Base-by-base conservation (phyloP, 1,140 invertebrate species). In the Neodiprion lecontei region DNA sequence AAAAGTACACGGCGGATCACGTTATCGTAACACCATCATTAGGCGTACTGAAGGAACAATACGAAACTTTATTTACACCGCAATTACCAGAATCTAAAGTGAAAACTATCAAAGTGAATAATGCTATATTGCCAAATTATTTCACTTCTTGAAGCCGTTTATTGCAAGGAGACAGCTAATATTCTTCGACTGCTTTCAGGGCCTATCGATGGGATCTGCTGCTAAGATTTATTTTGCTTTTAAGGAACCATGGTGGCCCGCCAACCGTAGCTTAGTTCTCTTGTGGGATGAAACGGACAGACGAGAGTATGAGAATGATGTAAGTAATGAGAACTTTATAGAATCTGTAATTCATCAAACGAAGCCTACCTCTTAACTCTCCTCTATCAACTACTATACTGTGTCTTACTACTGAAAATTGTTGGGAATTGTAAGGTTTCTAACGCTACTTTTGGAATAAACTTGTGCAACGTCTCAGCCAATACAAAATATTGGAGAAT, bases 11-110 rank as follows among this genome's bases (percentile, higher is more conserved):
- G 7, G 83, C 86, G 47, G 80, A 83, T 23, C 84, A 88, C 76
- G 83, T 90, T 1, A 89, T 90, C 75, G 84, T 87, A 71, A 90
- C 90, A 28, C 80, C 85, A 9, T 89, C 89, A 12, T 74, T 90
- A 9, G 90, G 90, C 10, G 87, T 90, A 53, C 74, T 90, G n/a
- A 90, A 90, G 75, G 79, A 85, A 9, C 79, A 84, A 69, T 79
- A 86, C 73, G 48, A 66, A 5, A 82, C 75, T 2, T 75, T 90
- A 28, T 90, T 90, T 69, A 80, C 78, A 47, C 89, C 89, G 12
- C 65, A 75, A 40, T 80, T 89, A 73, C 77, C 87, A 3, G 53
- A 77, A 67, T 69, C 61, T 7, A 90, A 89, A 79, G 66, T 80
- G 70, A 79, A 81, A 72, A 76, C 67, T 1, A 88, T 88, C 48